Evolutionary conservation across 2,113 vertebrate species (phyloP).

Genomic region (Oreochromis aureus): DNA sequence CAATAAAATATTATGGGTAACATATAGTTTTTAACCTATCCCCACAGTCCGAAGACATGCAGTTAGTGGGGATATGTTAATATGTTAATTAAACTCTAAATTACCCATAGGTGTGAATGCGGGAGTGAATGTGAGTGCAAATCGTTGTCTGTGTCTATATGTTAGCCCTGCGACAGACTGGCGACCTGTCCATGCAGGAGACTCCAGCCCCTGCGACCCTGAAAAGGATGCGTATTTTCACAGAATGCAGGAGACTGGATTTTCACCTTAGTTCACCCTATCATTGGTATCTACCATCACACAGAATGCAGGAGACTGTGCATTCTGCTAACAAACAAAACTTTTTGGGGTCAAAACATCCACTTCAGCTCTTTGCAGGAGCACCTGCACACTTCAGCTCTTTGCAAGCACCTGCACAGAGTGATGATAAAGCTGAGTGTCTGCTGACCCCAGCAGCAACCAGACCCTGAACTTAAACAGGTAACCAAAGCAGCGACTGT

Average conservation of each 20-base stretch:
- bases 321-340: too few relatives aligned
- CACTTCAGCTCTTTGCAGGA: too few relatives aligned
- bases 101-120: too few relatives aligned
- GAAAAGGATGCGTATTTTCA: too few relatives aligned
- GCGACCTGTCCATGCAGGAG: background rate
- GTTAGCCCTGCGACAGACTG: background rate
- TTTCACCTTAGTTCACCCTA: background rate
- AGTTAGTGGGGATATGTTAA: background rate
- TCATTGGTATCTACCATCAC: background rate
- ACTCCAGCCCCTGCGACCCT: background rate
- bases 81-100: background rate
- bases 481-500: background rate
- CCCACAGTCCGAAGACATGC: fast-evolving
- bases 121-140: background rate
- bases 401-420: background rate
- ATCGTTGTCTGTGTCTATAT: background rate
- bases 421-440: background rate
- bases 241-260: background rate
- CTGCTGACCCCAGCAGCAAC: background rate
- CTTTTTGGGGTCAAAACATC: too few relatives aligned
- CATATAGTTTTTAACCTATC: background rate
- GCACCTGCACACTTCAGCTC: background rate
- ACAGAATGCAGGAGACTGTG: too few relatives aligned
- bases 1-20: background rate
- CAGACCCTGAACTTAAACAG: background rate